Conservation (phyloP, 2,888 invertebrate species). For the Pachydiplax longipennis region DNA sequence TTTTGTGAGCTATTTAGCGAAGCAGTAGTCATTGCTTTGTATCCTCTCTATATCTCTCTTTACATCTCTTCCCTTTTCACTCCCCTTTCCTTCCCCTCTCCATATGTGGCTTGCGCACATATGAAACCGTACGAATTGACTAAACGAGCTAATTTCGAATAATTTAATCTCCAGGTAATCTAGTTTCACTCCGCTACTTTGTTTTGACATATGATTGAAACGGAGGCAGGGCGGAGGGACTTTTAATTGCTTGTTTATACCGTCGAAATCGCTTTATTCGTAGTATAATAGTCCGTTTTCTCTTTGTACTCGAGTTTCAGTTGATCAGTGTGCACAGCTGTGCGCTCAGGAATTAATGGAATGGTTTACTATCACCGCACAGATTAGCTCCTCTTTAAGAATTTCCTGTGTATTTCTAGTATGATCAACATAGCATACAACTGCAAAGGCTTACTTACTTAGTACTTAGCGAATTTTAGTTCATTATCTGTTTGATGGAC, state of each 20-base stretch:
- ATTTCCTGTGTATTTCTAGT: too few relatives aligned
- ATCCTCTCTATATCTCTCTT: neutral
- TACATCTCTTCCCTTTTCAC: neutral
- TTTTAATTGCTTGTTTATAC: neutral
- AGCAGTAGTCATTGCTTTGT: constrained; percentile 2
- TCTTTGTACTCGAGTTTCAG: neutral
- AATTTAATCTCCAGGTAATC: constrained; percentile 33
- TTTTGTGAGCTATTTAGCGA: constrained; percentile 16
- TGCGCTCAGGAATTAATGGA: too few relatives aligned
- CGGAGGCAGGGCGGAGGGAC: neutral
- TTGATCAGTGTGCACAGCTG: too few relatives aligned
- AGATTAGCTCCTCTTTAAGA: too few relatives aligned
- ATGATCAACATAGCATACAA: too few relatives aligned
- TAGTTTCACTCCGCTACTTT: neutral
- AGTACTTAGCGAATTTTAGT: too few relatives aligned
- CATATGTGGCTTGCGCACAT: neutral
- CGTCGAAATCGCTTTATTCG: neutral
- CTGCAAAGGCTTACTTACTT: too few relatives aligned
- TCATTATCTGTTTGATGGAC: too few relatives aligned
- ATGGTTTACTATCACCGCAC: too few relatives aligned
- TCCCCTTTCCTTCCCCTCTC: neutral
- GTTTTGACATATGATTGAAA: neutral
- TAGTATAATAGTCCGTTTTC: neutral
- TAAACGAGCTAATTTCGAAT: constrained; percentile 36
- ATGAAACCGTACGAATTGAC: constrained; percentile 14